These are phyloP conservation scores for Meandrusa payeni DNA, from an alignment of 2,888 invertebrate genomes.

Conservation along the genomic window DNA sequence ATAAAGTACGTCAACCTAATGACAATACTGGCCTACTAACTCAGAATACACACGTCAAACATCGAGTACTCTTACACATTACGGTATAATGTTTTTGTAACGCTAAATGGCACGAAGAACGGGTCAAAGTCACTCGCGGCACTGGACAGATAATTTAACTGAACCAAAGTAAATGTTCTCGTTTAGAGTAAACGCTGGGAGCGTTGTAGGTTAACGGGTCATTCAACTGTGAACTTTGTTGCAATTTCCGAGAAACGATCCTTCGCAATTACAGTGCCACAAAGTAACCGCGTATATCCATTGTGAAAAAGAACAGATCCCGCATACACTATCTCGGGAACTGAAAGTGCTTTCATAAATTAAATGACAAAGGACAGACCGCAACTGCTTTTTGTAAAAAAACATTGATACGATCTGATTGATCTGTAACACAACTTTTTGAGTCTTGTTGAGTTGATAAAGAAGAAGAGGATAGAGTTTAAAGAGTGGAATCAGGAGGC, in stretches of 20 bases:
- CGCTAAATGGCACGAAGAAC: slow-evolving; percentile 59
- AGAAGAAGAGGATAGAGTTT: too few relatives aligned
- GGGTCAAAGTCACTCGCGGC: slow-evolving; percentile 62
- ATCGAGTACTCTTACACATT: slow-evolving; percentile 58
- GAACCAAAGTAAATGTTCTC: slow-evolving; percentile 47
- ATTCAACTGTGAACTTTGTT: slow-evolving; percentile 31
- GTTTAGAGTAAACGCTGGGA: slow-evolving; percentile 31
- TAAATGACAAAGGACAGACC: too few relatives aligned
- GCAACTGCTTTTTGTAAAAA: too few relatives aligned
- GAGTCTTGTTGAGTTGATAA: too few relatives aligned
- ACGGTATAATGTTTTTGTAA: slow-evolving; percentile 65
- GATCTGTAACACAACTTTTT: too few relatives aligned
- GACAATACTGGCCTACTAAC: slow-evolving; percentile 68
- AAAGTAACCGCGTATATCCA: slow-evolving; percentile 13
- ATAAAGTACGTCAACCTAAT: slow-evolving; percentile 71
- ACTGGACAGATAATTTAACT: slow-evolving; percentile 42
- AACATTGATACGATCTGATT: too few relatives aligned
- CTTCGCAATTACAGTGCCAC: slow-evolving; percentile 11
- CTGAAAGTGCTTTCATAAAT: too few relatives aligned
- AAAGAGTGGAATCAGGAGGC: too few relatives aligned
- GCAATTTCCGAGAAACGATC: slow-evolving; percentile 14
- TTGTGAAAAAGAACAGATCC: too few relatives aligned
- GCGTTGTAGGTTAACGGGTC: slow-evolving; percentile 32
- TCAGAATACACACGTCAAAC: slow-evolving; percentile 49
- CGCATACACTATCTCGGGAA: too few relatives aligned